Evolutionary conservation across 2,113 vertebrate species (phyloP).

Genomic region (Pseudopipra pipra): DNA sequence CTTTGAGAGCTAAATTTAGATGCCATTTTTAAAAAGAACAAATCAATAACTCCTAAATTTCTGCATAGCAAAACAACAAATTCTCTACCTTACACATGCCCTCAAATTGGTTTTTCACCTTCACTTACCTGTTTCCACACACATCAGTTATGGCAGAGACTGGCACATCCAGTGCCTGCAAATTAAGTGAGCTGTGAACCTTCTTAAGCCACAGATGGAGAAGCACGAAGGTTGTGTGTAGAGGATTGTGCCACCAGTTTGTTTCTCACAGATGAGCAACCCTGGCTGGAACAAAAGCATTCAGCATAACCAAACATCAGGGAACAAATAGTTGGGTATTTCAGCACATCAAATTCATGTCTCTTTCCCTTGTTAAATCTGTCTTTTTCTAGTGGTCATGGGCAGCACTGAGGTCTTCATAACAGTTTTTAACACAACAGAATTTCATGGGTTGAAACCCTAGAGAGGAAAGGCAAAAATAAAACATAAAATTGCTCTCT

Average conservation of each 20-base stretch:
- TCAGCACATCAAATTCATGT: neutral
- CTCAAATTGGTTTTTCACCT: neutral
- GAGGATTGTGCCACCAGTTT: neutral
- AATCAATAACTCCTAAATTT: neutral
- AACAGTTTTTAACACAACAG: neutral
- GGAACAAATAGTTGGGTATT: neutral
- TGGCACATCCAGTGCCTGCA: neutral
- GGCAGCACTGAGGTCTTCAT: neutral
- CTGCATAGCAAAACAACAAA: neutral
- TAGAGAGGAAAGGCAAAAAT: constrained; percentile 8
- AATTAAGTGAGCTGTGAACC: neutral
- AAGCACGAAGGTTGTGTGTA: neutral
- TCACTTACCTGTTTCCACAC: neutral
- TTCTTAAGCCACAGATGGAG: neutral
- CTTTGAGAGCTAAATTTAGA: neutral
- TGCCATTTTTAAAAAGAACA: neutral
- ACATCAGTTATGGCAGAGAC: neutral
- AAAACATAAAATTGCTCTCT: neutral
- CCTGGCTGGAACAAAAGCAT: neutral
- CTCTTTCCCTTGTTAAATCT: neutral
- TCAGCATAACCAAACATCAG: neutral
- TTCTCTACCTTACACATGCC: neutral
- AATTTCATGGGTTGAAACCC: neutral
- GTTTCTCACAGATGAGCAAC: neutral
- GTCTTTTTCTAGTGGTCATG: neutral